Evolutionary conservation across 2,888 invertebrate species (phyloP).

Genomic region (Polia nebulosa): DNA sequence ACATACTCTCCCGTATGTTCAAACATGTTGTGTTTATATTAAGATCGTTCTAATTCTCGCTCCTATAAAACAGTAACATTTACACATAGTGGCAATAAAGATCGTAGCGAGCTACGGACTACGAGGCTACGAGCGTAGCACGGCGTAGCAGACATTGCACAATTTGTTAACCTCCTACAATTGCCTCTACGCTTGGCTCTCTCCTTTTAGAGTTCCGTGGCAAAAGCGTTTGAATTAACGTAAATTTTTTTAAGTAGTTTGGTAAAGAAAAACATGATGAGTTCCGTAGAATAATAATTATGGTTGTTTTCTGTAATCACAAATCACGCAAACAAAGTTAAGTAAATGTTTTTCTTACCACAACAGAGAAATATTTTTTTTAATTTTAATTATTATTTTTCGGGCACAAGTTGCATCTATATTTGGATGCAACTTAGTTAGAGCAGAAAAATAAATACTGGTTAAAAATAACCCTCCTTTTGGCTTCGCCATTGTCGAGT

Average conservation of each 20-base stretch:
- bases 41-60: conserved; percentile 68
- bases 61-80: conserved; percentile 80
- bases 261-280: neutral
- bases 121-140: conserved; percentile 73
- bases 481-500: too few relatives aligned
- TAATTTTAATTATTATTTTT: neutral
- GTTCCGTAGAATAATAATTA: neutral
- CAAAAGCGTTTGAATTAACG: conserved; percentile 39
- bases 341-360: neutral
- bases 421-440: too few relatives aligned
- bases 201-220: conserved; percentile 71
- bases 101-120: conserved; percentile 79
- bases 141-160: conserved; percentile 81
- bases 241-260: conserved; percentile 22
- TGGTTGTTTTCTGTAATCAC: neutral
- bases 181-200: conserved; percentile 76
- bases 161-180: conserved; percentile 87
- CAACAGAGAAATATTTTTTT: neutral
- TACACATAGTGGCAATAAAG: conserved; percentile 84
- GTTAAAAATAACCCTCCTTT: too few relatives aligned
- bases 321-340: too few relatives aligned
- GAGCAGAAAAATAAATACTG: too few relatives aligned
- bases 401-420: neutral
- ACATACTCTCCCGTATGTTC: conserved; percentile 47
- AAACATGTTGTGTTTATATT: conserved; percentile 63